phyloP scores from a whole-genome alignment of 2,888 invertebrate genomes.

The Eulithis testata region DNA sequence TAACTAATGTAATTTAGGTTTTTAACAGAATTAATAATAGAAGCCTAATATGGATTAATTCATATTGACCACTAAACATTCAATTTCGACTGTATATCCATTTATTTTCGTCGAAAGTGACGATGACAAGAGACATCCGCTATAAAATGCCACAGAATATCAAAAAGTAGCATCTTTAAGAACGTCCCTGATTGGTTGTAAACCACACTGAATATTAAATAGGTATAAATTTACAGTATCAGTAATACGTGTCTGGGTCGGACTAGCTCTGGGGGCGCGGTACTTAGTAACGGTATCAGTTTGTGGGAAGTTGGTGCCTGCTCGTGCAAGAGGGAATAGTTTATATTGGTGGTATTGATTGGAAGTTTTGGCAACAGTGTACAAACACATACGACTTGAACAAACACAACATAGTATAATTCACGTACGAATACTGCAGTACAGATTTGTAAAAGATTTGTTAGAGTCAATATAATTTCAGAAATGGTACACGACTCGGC shows the following conservation, averaged over 20 bases:
- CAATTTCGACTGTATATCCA: too few relatives aligned
- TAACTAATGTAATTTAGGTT: too few relatives aligned
- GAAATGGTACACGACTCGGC: too few relatives aligned
- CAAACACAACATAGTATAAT: too few relatives aligned
- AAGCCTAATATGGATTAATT: too few relatives aligned
- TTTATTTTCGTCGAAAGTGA: too few relatives aligned
- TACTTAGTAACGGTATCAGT: slow-evolving; percentile 14
- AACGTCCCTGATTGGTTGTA: slow-evolving; percentile 24
- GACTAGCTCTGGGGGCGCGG: slow-evolving; percentile 16
- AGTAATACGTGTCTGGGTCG: slow-evolving; percentile 21
- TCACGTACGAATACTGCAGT: too few relatives aligned
- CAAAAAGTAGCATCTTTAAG: neutral
- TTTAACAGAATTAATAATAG: too few relatives aligned
- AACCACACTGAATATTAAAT: slow-evolving; percentile 28
- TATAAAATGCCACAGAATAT: neutral
- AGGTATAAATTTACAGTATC: slow-evolving; percentile 23
- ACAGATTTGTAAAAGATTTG: too few relatives aligned
- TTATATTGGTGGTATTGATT: slow-evolving; percentile 14
- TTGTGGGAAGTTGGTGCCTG: slow-evolving; percentile 18
- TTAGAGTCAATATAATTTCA: too few relatives aligned
- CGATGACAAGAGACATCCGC: neutral
- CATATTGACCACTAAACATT: too few relatives aligned
- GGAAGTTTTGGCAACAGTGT: neutral
- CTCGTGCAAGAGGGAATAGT: slow-evolving; percentile 15
- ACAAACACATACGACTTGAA: neutral